Base-by-base conservation (phyloP, 2,797 vertebrate genomes). In the Crypturellus tataupa region DNA sequence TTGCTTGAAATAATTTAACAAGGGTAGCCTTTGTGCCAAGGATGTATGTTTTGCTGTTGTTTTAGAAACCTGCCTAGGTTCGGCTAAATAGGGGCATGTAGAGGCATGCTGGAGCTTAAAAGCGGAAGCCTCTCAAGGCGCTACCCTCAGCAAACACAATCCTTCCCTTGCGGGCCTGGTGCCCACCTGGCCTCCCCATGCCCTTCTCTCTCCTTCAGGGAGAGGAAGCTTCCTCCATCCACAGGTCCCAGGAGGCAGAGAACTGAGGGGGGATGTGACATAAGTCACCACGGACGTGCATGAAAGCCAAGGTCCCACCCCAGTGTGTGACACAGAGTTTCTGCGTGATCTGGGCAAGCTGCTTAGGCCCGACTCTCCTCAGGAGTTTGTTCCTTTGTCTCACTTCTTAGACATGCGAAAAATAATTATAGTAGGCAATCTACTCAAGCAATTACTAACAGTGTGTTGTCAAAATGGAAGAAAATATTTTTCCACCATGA, bases 191-290 rank as follows among this genome's bases (percentile, higher is more conserved):
- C 25, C 84, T 49, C 46, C 55, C 6, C 13, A 85, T 76, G 10
- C 11, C 13, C 25, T 75, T 49, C 17, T 20, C 3, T 35, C 33
- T 67, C 29, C n/a, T 84, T 81, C 44, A 40, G 24, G 27, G 72
- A 42, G 7, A 60, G 15, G 63, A 10, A 78, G 11, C 11, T 14
- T 2, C 1, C 11, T 7, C 33, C 2, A 4, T 8, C 12, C 44
- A 63, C 39, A 9, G 13, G 35, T 5, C 1, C 14, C 46, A 53
- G 23, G 25, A 15, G 59, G 4, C 51, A 75, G 42, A 39, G 33
- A 79, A 82, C 17, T 56, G 58, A 88, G 33, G 39, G 60, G 35
- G 39, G 56, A 80, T 18, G 9, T 71, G 31, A 3, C 44, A 56
- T 56, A 56, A 56, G 31, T 15, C 5, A 1, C 40, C 9, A 12